Percentiles rank a stretch among this genome's conserved stretches.
Conservation (phyloP, 2,888 invertebrate genomes). For the Phlogophora meticulosa region DNA sequence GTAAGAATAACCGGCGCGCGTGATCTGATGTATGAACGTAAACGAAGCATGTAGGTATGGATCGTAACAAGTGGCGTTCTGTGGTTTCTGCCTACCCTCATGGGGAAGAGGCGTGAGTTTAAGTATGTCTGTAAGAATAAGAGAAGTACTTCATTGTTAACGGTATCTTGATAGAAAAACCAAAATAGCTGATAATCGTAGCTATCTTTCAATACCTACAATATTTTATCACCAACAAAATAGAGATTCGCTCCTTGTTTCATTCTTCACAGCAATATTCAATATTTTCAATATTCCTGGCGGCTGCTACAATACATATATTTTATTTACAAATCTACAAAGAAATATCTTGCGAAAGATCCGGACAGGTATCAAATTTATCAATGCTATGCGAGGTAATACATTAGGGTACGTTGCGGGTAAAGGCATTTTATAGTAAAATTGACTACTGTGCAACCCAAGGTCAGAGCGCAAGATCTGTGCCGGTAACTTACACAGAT, state of each 20-base stretch:
- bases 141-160: neutral
- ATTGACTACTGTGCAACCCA: too few relatives aligned
- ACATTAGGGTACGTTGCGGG: too few relatives aligned
- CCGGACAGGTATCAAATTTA: conserved; percentile 36
- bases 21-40: too few relatives aligned
- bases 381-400: conserved; percentile 27
- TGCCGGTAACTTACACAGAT: too few relatives aligned
- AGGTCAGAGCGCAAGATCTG: too few relatives aligned
- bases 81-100: too few relatives aligned
- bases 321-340: conserved; percentile 42
- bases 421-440: too few relatives aligned
- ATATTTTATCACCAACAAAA: conserved; percentile 13
- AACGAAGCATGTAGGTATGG: too few relatives aligned
- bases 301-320: conserved; percentile 27
- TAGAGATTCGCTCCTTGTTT: conserved; percentile 21
- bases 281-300: conserved; percentile 23
- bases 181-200: conserved; percentile 1
- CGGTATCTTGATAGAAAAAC: neutral
- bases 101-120: too few relatives aligned
- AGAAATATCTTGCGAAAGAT: conserved; percentile 41
- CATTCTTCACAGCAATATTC: conserved; percentile 24
- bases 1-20: too few relatives aligned
- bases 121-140: neutral
- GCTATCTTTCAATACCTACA: neutral
- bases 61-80: neutral